Percentiles rank a stretch among this genome's conserved stretches.
These are phyloP conservation scores for Bombus vancouverensis DNA, from an alignment of 1,140 invertebrate genomes.

Conservation along the genomic window DNA sequence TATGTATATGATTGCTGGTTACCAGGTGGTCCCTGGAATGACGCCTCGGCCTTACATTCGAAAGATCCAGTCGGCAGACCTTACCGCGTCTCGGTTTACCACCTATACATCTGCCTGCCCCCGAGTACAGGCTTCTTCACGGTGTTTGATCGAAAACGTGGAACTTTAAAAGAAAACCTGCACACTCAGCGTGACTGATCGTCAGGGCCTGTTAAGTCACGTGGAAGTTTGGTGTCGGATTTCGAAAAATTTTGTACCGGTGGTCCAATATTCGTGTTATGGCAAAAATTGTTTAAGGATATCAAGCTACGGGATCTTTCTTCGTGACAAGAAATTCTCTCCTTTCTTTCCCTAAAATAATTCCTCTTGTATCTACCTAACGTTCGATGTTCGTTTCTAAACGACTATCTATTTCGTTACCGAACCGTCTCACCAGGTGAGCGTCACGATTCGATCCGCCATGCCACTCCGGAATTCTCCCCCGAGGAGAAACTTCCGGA, in stretches of 20 bases:
- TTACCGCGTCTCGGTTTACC: conserved; percentile 60
- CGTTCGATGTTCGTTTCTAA: background rate
- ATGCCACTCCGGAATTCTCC: conserved; percentile 55
- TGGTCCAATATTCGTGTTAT: conserved; percentile 10
- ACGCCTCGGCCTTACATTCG: conserved; percentile 43
- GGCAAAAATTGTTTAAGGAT: background rate
- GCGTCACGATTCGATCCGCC: conserved; percentile 62
- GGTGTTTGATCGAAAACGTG: conserved; percentile 41
- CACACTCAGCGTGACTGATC: background rate
- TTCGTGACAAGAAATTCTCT: background rate
- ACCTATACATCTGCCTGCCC: conserved; percentile 41
- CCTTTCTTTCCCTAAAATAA: background rate
- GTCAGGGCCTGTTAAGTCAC: conserved; percentile 34
- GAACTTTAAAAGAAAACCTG: conserved; percentile 42
- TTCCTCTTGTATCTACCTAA: background rate
- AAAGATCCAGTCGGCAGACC: conserved; percentile 36
- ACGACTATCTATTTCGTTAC: background rate
- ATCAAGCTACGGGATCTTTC: background rate
- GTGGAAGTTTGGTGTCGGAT: conserved; percentile 51
- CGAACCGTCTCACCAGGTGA: conserved; percentile 19
- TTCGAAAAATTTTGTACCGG: conserved; percentile 57
- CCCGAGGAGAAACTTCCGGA: conserved; percentile 61
- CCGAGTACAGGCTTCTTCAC: conserved; percentile 19
- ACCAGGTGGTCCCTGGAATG: conserved; percentile 61
- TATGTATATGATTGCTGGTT: conserved; percentile 42